Base-by-base conservation (phyloP, 2,888 invertebrate genomes). In the Melanchra persicariae region DNA sequence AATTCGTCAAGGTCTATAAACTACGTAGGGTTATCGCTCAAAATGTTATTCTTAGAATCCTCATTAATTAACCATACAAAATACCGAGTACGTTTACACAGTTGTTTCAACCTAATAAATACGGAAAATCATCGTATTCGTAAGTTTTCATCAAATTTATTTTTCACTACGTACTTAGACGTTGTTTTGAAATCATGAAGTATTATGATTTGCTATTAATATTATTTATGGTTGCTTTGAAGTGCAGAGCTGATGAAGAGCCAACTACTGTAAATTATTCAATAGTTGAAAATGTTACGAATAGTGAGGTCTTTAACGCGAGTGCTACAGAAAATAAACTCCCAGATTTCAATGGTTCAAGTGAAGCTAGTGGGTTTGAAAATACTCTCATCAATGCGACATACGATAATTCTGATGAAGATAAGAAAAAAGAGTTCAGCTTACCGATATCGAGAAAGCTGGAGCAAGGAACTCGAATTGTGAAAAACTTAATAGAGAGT, bases 111-210 rank as follows among this genome's bases (percentile, higher is more conserved):
- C 34, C 0, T 24, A 52, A 64, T 68, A 61, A 64, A 68, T 58
- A 64, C 15, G 34, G n/a, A 30, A 57, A 37, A 52, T 37, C 6
- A 1, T 47, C 26, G 12, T 40, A 51, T 54, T 73, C n/a, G 24
- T 45, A 45, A 63, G 54, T 74, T 37, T 61, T 40, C 12, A 24
- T 57, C 22, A 58, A 51, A 59, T 47, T 43, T 10, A 19, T 63
- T 58, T 59, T 49, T 49, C 43, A 52, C 40, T 30, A 55, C 52
- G 22, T 26, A 55, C 52, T 19, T 26, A 40, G 22, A 73, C 54
- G 47, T 77, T 55, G 17, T 24, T 45, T 73, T 60, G 17, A 67
- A 43, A 79, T 34, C 15, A 61, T 77, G 75, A 59, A 64, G 51
- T 57, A 24, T 52, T 59, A 10, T 52, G 60, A 67, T 40, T 64